Base-by-base conservation (phyloP, 2,888 invertebrate species). In the Bugula neritina region DNA sequence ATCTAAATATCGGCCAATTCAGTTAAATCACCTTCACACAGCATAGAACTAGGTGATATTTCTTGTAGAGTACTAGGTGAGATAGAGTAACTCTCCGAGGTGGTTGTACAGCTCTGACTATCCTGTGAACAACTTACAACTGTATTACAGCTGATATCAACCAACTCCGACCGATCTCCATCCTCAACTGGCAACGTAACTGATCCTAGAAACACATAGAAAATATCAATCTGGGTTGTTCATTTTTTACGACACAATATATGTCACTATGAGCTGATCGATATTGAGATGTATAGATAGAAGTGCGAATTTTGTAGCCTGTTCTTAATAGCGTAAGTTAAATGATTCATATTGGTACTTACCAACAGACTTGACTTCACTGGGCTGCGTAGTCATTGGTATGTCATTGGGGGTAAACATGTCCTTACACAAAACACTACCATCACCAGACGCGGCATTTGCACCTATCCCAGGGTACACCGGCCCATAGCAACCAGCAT, bases 121-220 rank as follows among this genome's bases (percentile, higher is more conserved):
- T 63, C 29, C 31, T 63, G 63, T 13, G 63, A 63, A n/a, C 63
- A 29, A 31, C 63, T 63, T 3, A 31, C 25, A 10, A 63, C 63
- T 31, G 31, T 63, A n/a, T 27, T 63, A 31, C 31, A 31, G n/a
- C 63, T 63, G 27, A 63, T 63, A 34, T 63, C 63, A 13, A 31
- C 31, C 2, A 63, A n/a, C n/a, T 63, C 63, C 5, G 63, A 13
- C 17, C 17, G 43, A 27, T 31, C 63, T 3, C 63, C 29, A 29
- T 63, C 63, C 13, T 27, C 27, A 10, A 25, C 31, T 27, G 63
- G 63, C 13, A 13, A 2, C 34, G 31, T 63, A 13, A 63, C 63
- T 31, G 29, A 63, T 10, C 63, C 63, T 63, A 31, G 5, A 10
- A 52, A 21, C 52, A 52, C 52, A 10, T 21, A 52, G 10, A 21